A percentile compares a stretch with the other conserved stretches of the same genome.
phyloP scores from a whole-genome alignment of 1,140 invertebrate species.

The Brachionus manjavacas region DNA sequence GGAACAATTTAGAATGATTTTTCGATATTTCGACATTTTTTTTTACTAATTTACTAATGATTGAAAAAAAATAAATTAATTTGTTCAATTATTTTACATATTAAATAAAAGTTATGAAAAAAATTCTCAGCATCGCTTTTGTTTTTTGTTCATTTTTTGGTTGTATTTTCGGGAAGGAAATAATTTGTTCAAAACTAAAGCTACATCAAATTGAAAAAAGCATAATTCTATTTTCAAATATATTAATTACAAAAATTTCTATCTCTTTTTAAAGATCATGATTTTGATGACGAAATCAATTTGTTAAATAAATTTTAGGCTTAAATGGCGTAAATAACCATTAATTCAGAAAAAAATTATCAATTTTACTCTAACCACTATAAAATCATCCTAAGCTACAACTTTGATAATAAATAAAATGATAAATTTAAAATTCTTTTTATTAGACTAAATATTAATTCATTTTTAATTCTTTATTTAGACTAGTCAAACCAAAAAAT shows the following conservation, averaged over 20 bases:
- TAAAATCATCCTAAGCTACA: too few relatives aligned
- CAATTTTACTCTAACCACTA: neutral
- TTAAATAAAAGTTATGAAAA: neutral
- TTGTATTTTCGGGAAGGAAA: neutral
- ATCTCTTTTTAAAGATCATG: constrained; percentile 1
- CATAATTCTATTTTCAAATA: neutral
- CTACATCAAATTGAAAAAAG: neutral
- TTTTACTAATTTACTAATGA: constrained; percentile 19
- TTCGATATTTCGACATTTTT: neutral
- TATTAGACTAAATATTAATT: neutral
- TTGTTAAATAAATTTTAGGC: neutral
- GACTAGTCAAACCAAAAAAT: neutral
- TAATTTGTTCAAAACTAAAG: neutral
- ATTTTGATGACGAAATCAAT: constrained; percentile 7
- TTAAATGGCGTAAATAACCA: neutral
- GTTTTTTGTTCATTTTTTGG: neutral
- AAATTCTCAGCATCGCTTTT: neutral
- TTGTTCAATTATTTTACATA: neutral
- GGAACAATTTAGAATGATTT: constrained; percentile 10
- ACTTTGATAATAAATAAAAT: neutral
- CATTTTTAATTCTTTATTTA: neutral
- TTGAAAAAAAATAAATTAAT: constrained; percentile 20
- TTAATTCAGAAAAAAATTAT: neutral
- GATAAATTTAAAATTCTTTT: neutral
- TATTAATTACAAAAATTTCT: neutral